These are phyloP conservation scores for Nephila pilipes DNA, from an alignment of 1,140 invertebrate species.

Conservation along the genomic window DNA sequence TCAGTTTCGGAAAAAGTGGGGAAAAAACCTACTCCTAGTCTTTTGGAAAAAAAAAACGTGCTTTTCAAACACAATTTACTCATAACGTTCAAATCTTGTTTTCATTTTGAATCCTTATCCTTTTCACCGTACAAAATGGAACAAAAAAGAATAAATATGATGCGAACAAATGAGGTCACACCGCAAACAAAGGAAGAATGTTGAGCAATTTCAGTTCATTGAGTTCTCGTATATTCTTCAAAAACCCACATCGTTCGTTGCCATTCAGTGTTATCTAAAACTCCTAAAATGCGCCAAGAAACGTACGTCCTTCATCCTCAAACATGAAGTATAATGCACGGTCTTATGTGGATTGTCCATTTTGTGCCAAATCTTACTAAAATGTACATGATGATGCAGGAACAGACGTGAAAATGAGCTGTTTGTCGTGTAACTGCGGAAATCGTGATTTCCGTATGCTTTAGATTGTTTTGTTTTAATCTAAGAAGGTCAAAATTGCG, in stretches of 20 bases:
- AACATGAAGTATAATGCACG: background rate
- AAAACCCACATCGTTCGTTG: background rate
- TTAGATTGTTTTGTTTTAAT: no score
- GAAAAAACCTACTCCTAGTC: no score
- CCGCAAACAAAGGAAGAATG: background rate
- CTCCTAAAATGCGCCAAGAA: background rate
- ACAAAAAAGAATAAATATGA: background rate
- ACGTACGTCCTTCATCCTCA: background rate
- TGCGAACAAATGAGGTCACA: constrained; percentile 12
- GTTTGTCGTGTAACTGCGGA: no score
- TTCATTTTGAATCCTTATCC: background rate
- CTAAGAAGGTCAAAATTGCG: no score
- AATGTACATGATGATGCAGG: no score
- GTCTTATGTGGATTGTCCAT: background rate
- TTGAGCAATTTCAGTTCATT: constrained; percentile 47
- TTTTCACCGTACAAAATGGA: background rate
- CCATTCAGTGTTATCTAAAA: background rate
- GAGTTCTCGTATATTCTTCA: constrained; percentile 25
- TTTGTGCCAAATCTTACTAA: background rate
- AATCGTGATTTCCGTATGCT: no score
- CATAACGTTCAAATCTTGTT: background rate
- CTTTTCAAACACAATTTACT: background rate
- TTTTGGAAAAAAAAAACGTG: no score
- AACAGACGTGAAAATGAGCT: no score
- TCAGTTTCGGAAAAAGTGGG: no score